Base-by-base conservation (phyloP, 2,888 invertebrate genomes). In the Auanema freiburgensis region DNA sequence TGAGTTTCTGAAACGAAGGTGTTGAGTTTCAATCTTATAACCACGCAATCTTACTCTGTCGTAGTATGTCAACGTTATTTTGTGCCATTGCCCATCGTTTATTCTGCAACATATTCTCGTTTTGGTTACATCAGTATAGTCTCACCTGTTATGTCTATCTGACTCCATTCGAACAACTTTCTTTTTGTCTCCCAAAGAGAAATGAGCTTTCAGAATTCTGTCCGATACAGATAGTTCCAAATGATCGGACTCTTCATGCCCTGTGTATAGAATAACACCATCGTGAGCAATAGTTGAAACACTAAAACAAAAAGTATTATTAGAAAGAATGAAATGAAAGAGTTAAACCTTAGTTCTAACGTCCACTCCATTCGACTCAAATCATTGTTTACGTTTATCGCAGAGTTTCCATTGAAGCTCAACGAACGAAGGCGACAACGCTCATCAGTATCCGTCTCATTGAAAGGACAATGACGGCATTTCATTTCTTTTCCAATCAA, bases 31-130 rank as follows among this genome's bases (percentile, higher is more conserved):
- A 10, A 52, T 8, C 12, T 21, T 21, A 52, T 52, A 52, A 50
- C 18, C 16, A 46, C 12, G 4, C 18, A 24, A 25, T 40, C 74
- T 59, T 57, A 80, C 80, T 58, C 68, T 67, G 52, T 81, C 71
- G 24, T 67, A 71, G 54, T 70, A 80, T 53, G 71, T 68, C 18
- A 81, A 40, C 14, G 54, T 67, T 4, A 81, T 63, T 16, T 61
- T 76, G 59, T 82, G 81, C 81, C 81, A 81, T 50, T 79, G 72
- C 2, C 81, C 81, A 52, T 81, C 78, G 56, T 79, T 79, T 23
- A 81, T 67, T 49, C 62, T 52, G 12, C 10, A 51, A 51, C 11
- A n/a, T 43, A 43, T n/a, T n/a, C n/a, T n/a, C n/a, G n/a, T n/a
- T n/a, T n/a, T n/a, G n/a, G n/a, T n/a, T n/a, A n/a, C n/a, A n/a